phyloP scores from a whole-genome alignment of 1,140 invertebrate species.

The Aradophagus sp. region DNA sequence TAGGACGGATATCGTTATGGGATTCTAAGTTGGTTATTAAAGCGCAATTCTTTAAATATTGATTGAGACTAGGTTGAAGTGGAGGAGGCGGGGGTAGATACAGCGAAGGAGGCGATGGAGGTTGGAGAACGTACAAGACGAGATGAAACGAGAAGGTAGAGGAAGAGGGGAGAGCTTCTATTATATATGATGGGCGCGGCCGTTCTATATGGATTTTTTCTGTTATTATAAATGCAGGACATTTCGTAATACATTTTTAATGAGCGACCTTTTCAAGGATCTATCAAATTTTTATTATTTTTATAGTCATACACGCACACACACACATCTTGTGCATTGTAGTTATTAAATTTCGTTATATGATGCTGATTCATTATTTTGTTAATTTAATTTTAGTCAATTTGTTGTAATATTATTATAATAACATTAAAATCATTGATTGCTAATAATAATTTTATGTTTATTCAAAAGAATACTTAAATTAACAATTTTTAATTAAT shows the following conservation, averaged over 20 bases:
- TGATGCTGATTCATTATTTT: too few species aligned
- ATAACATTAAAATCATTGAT: too few species aligned
- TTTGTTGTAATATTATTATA: too few species aligned
- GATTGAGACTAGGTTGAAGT: constrained; percentile 68
- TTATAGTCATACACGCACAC: too few species aligned
- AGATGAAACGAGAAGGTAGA: constrained; percentile 65
- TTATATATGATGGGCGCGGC: constrained; percentile 74
- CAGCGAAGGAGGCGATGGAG: constrained; percentile 56
- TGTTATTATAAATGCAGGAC: constrained; percentile 67
- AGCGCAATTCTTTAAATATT: constrained; percentile 74
- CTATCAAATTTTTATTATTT: constrained; percentile 30
- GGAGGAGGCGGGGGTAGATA: constrained; percentile 53
- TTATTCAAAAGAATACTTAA: too few species aligned
- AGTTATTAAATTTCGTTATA: too few species aligned
- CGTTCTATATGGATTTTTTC: constrained; percentile 70
- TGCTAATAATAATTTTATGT: too few species aligned
- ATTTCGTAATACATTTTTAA: constrained; percentile 63
- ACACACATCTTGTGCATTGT: too few species aligned
- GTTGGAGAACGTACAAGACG: constrained; percentile 63
- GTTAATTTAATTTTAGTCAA: too few species aligned
- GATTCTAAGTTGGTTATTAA: constrained; percentile 67
- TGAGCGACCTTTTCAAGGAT: constrained; percentile 41
- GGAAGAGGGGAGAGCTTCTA: constrained; percentile 67
- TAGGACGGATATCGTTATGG: constrained; percentile 59
- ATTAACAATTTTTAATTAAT: too few species aligned